Percentiles rank a stretch among this genome's conserved stretches.
Conservation (phyloP, 1,140 invertebrate genomes). For the Aphaenogaster ashmeadi region DNA sequence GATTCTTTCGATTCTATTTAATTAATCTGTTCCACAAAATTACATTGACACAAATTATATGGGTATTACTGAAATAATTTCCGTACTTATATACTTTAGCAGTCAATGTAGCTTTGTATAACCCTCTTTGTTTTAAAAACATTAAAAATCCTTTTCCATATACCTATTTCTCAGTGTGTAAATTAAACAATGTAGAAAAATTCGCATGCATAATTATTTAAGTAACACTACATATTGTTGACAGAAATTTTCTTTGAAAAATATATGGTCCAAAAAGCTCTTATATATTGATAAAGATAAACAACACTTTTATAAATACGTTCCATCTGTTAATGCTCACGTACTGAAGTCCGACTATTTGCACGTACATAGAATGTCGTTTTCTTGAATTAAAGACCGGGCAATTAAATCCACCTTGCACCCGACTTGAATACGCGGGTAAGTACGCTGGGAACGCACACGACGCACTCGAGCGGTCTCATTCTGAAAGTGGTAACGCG, state of each 20-base stretch:
- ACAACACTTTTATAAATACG: neutral
- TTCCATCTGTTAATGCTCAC: neutral
- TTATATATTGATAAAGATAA: neutral
- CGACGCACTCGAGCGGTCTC: constrained; percentile 50
- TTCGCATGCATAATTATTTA: neutral
- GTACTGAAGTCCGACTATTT: constrained; percentile 4
- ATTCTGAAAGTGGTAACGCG: constrained; percentile 44
- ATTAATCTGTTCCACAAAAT: neutral
- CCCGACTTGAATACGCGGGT: constrained; percentile 20
- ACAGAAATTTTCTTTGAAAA: neutral
- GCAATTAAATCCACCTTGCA: constrained; percentile 59
- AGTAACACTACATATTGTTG: neutral
- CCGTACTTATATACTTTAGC: neutral
- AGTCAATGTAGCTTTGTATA: neutral
- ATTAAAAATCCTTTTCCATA: neutral
- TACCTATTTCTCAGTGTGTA: neutral
- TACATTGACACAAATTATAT: neutral
- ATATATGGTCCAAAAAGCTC: neutral
- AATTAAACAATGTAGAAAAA: neutral
- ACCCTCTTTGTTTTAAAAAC: neutral
- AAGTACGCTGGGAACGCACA: neutral
- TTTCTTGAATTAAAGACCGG: constrained; percentile 31
- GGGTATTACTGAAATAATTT: neutral
- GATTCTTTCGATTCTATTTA: neutral
- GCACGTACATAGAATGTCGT: neutral